Percentiles rank a stretch among this genome's conserved stretches.
Conservation (phyloP, 2,113 vertebrate genomes). For the Spermophilus dauricus region DNA sequence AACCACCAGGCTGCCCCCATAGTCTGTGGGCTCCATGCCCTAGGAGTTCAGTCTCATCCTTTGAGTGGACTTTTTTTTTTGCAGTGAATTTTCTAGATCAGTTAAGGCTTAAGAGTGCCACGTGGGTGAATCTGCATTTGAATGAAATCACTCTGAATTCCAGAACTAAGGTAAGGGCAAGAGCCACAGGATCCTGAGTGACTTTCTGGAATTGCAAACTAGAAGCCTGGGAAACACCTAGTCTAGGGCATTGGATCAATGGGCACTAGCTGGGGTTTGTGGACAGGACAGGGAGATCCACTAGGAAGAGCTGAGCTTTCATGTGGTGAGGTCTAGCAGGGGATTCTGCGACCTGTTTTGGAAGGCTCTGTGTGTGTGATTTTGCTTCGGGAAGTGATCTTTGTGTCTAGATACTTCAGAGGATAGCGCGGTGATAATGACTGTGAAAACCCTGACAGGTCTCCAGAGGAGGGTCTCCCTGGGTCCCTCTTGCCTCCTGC, state of each 20-base stretch:
- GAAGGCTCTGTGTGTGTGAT: neutral
- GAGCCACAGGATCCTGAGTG: neutral
- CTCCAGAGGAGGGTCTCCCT: rapidly evolving
- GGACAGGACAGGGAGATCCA: neutral
- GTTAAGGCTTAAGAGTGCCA: neutral
- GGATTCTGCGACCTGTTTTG: neutral
- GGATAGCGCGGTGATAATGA: neutral
- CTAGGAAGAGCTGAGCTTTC: neutral
- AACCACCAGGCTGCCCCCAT: conserved; percentile 20
- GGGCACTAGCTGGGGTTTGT: neutral
- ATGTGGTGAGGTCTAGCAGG: neutral
- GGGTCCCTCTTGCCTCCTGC: neutral
- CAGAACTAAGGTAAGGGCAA: neutral
- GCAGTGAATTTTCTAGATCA: conserved; percentile 32
- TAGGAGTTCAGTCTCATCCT: conserved; percentile 46
- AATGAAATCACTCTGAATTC: neutral
- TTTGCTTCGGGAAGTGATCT: neutral
- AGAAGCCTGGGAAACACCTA: neutral
- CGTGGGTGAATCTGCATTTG: neutral
- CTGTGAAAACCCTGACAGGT: too few species aligned
- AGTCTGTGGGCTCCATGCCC: neutral
- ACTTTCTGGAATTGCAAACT: neutral
- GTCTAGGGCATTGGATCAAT: neutral
- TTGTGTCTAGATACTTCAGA: neutral
- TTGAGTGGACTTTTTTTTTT: conserved; percentile 55